Base-by-base conservation (phyloP, 2,797 vertebrate genomes). In the Sebastes oblongus region DNA sequence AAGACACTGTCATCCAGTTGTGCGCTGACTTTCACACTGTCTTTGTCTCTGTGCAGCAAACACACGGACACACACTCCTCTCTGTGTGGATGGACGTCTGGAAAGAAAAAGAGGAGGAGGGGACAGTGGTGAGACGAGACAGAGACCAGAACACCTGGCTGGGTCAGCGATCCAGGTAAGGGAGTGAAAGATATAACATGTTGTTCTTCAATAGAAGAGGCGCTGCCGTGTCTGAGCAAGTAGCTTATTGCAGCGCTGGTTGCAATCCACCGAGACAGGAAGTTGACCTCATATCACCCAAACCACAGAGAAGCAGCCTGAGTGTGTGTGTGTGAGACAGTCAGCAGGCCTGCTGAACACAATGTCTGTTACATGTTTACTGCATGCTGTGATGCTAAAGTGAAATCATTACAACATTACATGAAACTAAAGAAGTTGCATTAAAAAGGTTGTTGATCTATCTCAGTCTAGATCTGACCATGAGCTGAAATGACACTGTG, bases 1-100 rank as follows among this genome's bases (percentile, higher is more conserved):
- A 97, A 96, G 80, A 96, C 81, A 46, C 93, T 70, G 72, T 96
- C 95, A 56, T 96, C 94, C n/a, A 92, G 92, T 74, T 95, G 92
- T 27, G 85, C 59, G 55, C 88, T 50, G 59, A 91, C 90, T 7
- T 65, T 77, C 25, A 93, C 93, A 76, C 95, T 73, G 72, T 96
- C 94, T 0, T 94, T 90, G 30, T 91, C 95, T 58, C 84, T 81
- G 80, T 94, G 93, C 66, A 94, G 80, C 85, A 88, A 62, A 79
- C 88, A 85, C 54, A 91, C 88, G 3, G 95, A 94, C 0, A 95
- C 90, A 65, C 92, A 74, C 55, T 94, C 92, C 42, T 84, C 77
- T 29, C 66, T 85, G 78, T 94, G 85, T 52, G 93, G 88, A 75
- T 92, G 69, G 30, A 95, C 52, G 65, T 92, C 97, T 97, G 87